Conservation (phyloP, 2,113 vertebrate genomes). For the Phrynocephalus versicolor region DNA sequence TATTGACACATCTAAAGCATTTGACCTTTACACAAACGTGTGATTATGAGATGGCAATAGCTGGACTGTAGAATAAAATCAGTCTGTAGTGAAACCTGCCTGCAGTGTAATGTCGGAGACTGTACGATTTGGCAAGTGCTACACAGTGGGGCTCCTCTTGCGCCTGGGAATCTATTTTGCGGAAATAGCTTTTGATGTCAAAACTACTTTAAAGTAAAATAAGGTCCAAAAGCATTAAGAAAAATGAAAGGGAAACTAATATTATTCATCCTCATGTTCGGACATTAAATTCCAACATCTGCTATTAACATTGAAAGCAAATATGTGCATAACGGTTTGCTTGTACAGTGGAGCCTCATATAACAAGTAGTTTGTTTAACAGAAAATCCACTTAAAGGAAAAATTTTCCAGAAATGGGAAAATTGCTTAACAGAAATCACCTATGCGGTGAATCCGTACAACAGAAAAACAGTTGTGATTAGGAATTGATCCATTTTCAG, state of each 20-base stretch:
- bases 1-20: slow-evolving; percentile 40
- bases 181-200: slow-evolving; percentile 60
- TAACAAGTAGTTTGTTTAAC: too few relatives aligned
- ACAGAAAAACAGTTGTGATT: too few relatives aligned
- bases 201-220: slow-evolving; percentile 61
- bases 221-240: slow-evolving; percentile 62
- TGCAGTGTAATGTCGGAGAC: slow-evolving; percentile 28
- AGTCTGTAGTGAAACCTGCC: slow-evolving; percentile 34
- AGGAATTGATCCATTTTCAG: too few relatives aligned
- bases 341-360: slow-evolving; percentile 1
- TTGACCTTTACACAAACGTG: slow-evolving; percentile 60
- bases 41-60: slow-evolving; percentile 53
- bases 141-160: slow-evolving; percentile 41
- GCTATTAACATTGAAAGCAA: slow-evolving; percentile 41
- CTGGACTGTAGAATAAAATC: slow-evolving; percentile 45
- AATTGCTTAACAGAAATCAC: too few relatives aligned
- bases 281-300: slow-evolving; percentile 15
- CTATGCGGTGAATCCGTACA: too few relatives aligned
- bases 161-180: slow-evolving; percentile 53
- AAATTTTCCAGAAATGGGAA: too few relatives aligned
- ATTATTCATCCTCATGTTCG: slow-evolving; percentile 30
- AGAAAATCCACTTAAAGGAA: too few relatives aligned
- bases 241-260: slow-evolving; percentile 18
- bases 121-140: slow-evolving; percentile 43
- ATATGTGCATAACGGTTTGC: slow-evolving; percentile 47